phyloP scores from a whole-genome alignment of 2,797 vertebrate species.

The Luscinia megarhynchos region DNA sequence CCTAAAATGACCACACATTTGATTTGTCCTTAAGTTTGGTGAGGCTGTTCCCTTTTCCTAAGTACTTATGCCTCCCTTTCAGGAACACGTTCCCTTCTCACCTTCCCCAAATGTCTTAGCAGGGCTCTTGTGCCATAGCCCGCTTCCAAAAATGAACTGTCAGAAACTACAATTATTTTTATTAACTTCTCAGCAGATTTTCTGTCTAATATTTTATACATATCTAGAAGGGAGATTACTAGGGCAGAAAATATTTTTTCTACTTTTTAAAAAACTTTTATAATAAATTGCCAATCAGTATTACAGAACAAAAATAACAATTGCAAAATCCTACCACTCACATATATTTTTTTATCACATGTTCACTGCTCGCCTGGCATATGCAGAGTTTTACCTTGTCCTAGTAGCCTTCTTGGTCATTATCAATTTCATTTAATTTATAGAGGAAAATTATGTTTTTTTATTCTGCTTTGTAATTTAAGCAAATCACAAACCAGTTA shows the following conservation, averaged over 20 bases:
- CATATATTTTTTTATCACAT: neutral
- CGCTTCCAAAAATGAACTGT: neutral
- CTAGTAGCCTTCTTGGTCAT: neutral
- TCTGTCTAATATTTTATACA: neutral
- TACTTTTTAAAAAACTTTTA: neutral
- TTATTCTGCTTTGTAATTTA: slow-evolving; percentile 7
- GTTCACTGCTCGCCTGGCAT: neutral
- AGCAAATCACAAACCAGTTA: neutral
- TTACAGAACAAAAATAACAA: neutral
- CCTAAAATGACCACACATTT: no score
- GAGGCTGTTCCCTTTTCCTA: neutral
- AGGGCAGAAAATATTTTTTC: neutral
- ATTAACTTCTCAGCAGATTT: neutral
- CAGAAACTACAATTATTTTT: neutral
- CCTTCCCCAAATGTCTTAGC: neutral
- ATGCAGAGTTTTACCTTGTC: neutral
- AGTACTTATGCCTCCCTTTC: neutral
- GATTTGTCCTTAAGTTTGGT: neutral
- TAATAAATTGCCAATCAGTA: neutral
- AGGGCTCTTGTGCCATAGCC: neutral
- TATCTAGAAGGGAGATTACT: neutral
- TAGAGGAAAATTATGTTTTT: neutral
- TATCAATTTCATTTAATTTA: neutral
- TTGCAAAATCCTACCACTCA: neutral
- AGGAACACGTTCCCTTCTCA: neutral